Percentiles rank a stretch among this genome's conserved stretches.
These are phyloP conservation scores for Xiphydria camelus DNA, from an alignment of 2,888 invertebrate genomes.

Conservation along the genomic window DNA sequence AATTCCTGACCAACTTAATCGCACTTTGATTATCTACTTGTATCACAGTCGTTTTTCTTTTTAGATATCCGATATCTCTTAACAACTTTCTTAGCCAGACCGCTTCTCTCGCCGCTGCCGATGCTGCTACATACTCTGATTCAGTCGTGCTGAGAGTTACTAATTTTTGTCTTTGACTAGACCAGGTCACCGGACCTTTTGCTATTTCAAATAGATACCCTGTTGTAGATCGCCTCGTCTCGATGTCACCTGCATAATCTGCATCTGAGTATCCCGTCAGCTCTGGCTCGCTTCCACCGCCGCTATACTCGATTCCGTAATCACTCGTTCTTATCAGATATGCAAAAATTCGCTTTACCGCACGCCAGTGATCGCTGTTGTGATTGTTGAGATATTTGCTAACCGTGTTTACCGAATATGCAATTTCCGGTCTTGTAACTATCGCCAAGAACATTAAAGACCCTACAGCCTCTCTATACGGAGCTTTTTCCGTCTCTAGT, in stretches of 20 bases:
- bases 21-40: not conserved
- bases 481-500: not conserved
- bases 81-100: not conserved
- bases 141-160: not conserved
- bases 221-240: constrained; percentile 10
- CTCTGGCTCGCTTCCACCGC: constrained; percentile 10
- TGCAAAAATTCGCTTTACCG: not conserved
- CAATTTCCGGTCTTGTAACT: not conserved
- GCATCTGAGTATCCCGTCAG: constrained; percentile 20
- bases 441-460: constrained; percentile 17
- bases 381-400: not conserved
- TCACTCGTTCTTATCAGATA: not conserved
- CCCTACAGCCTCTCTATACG: constrained; percentile 19
- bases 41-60: not conserved
- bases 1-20: not conserved
- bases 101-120: not conserved
- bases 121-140: not conserved
- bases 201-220: constrained; percentile 6
- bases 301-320: constrained; percentile 19
- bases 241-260: constrained; percentile 22
- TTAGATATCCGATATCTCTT: not conserved
- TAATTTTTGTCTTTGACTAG: not conserved
- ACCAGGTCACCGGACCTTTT: not conserved
- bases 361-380: not conserved
- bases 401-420: not conserved